These are phyloP conservation scores for Carabus problematicus DNA, from an alignment of 2,888 invertebrate species.

Conservation along the genomic window DNA sequence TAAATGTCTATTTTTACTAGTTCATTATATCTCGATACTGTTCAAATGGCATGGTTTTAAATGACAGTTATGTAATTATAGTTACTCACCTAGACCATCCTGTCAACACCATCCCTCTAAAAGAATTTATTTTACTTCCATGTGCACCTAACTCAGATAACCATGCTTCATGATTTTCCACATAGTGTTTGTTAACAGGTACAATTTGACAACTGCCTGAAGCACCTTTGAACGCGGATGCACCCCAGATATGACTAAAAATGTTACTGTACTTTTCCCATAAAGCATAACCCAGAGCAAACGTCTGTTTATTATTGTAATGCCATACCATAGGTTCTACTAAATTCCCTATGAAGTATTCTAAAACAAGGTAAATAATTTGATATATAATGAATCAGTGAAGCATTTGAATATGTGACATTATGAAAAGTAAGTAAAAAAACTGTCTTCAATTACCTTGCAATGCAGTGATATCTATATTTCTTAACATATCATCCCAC, in stretches of 20 bases:
- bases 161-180: slow-evolving; percentile 82
- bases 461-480: slow-evolving; percentile 63
- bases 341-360: slow-evolving; percentile 65
- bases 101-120: slow-evolving; percentile 72
- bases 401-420: too few species aligned
- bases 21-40: not conserved
- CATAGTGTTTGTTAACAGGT: slow-evolving; percentile 73
- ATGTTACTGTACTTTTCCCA: slow-evolving; percentile 72
- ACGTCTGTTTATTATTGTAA: slow-evolving; percentile 66
- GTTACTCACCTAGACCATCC: slow-evolving; percentile 73
- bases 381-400: too few species aligned
- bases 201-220: slow-evolving; percentile 75
- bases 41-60: too few species aligned
- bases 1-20: not conserved
- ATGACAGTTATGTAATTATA: too few species aligned
- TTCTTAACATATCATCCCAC: slow-evolving; percentile 89
- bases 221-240: slow-evolving; percentile 86
- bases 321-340: slow-evolving; percentile 77
- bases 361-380: slow-evolving; percentile 55
- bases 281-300: slow-evolving; percentile 61
- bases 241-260: slow-evolving; percentile 79
- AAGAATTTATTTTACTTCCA: slow-evolving; percentile 62
- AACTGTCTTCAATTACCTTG: slow-evolving; percentile 64
- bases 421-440: too few species aligned
- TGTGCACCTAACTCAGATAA: slow-evolving; percentile 63